Evolutionary conservation across 1,140 invertebrate species (phyloP).

Genomic region (Drosophila pseudoobscura): DNA sequence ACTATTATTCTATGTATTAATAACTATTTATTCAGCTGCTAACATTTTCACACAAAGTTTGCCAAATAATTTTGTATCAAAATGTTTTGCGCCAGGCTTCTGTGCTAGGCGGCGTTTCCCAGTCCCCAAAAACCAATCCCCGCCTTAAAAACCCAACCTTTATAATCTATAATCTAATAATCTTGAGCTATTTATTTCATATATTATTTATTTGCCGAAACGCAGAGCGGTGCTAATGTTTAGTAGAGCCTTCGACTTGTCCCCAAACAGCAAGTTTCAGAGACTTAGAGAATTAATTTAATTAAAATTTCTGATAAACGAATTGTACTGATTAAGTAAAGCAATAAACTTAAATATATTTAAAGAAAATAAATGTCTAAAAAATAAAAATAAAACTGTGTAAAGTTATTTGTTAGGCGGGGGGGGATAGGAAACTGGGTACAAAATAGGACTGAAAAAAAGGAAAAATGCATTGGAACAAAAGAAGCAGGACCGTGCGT

Average conservation of each 20-base stretch:
- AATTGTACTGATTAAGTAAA: conserved; percentile 83
- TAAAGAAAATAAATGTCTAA: conserved; percentile 47
- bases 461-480: too few relatives aligned
- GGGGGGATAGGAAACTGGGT: background rate
- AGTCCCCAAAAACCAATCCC: conserved; percentile 6
- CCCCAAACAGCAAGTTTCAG: conserved; percentile 25
- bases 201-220: conserved; percentile 61
- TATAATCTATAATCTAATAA: background rate
- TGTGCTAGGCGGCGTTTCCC: conserved; percentile 46
- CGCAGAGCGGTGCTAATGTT: conserved; percentile 65
- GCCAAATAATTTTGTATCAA: conserved; percentile 80
- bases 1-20: conserved; percentile 71
- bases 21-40: conserved; percentile 46
- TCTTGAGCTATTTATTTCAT: conserved; percentile 55
- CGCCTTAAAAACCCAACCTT: too few relatives aligned
- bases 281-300: conserved; percentile 35
- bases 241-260: conserved; percentile 50
- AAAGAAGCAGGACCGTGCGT: too few relatives aligned
- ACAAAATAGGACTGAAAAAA: too few relatives aligned
- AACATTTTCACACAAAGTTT: conserved; percentile 53
- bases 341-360: conserved; percentile 67
- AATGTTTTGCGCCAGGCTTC: conserved; percentile 69
- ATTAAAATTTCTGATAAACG: conserved; percentile 58
- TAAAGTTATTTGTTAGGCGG: background rate
- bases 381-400: conserved; percentile 20